Conservation (phyloP, 2,888 invertebrate genomes). For the Panopea generosa region DNA sequence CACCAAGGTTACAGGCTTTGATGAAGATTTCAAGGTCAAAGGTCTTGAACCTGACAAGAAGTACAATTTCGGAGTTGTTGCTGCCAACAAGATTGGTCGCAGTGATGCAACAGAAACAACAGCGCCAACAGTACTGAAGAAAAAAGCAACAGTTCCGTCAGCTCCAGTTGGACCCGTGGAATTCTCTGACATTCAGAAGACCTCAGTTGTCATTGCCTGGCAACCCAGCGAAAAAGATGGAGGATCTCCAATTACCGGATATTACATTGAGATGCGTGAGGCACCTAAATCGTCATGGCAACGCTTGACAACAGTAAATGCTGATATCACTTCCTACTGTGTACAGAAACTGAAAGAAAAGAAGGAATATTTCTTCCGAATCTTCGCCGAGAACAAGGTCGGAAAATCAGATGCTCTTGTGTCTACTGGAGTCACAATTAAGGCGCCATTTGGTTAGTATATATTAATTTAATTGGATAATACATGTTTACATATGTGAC, state of each 20-base stretch:
- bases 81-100: conserved; percentile 82
- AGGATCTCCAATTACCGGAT: conserved; percentile 89
- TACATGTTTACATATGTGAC: too few species aligned
- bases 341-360: conserved; percentile 80
- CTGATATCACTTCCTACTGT: conserved; percentile 77
- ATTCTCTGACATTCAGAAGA: conserved; percentile 78
- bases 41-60: conserved; percentile 78
- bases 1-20: conserved; percentile 92
- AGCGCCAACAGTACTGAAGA: conserved; percentile 69
- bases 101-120: conserved; percentile 75
- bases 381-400: conserved; percentile 82
- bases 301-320: conserved; percentile 95
- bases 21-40: conserved; percentile 77
- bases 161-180: conserved; percentile 81
- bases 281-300: conserved; percentile 87
- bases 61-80: conserved; percentile 83
- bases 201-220: conserved; percentile 83
- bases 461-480: too few species aligned
- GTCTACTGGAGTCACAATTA: conserved; percentile 76
- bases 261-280: conserved; percentile 82
- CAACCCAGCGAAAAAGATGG: conserved; percentile 93
- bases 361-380: conserved; percentile 86
- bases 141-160: conserved; percentile 71
- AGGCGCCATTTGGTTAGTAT: conserved; percentile 80
- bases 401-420: conserved; percentile 80